These are phyloP conservation scores for Poeciliopsis prolifica DNA, from an alignment of 2,113 vertebrate genomes.

Conservation along the genomic window DNA sequence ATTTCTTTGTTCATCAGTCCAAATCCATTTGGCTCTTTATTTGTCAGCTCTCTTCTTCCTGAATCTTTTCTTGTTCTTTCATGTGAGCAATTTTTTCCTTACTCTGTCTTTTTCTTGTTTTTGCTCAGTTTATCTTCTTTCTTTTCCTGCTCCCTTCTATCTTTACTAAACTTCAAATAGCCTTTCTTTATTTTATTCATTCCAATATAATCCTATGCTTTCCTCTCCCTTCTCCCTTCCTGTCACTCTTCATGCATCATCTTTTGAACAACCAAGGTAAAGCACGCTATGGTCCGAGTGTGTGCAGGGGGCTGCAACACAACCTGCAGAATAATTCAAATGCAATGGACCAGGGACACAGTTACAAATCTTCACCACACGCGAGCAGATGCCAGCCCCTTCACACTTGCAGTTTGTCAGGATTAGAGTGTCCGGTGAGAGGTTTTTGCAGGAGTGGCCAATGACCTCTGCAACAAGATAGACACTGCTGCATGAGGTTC, in stretches of 20 bases:
- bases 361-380: constrained; percentile 97
- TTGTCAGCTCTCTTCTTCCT: constrained; percentile 8
- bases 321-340: constrained; percentile 97
- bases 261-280: constrained; percentile 80
- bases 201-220: neutral
- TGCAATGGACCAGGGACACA: constrained; percentile 94
- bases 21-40: constrained; percentile 5
- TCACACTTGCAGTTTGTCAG: constrained; percentile 94
- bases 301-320: constrained; percentile 33
- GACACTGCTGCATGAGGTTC: constrained; percentile 49
- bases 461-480: constrained; percentile 72
- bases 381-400: constrained; percentile 83
- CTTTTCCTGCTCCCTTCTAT: neutral
- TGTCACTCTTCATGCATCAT: constrained; percentile 1
- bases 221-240: neutral
- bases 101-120: neutral
- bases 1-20: constrained; percentile 40
- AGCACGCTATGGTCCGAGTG: constrained; percentile 55
- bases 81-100: neutral
- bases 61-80: constrained; percentile 14
- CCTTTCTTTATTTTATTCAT: neutral
- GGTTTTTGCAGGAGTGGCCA: constrained; percentile 24
- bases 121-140: too few relatives aligned
- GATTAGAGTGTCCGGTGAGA: constrained; percentile 63
- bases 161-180: neutral